phyloP scores from a whole-genome alignment of 2,888 invertebrate species.

The Phorcus lineatus region DNA sequence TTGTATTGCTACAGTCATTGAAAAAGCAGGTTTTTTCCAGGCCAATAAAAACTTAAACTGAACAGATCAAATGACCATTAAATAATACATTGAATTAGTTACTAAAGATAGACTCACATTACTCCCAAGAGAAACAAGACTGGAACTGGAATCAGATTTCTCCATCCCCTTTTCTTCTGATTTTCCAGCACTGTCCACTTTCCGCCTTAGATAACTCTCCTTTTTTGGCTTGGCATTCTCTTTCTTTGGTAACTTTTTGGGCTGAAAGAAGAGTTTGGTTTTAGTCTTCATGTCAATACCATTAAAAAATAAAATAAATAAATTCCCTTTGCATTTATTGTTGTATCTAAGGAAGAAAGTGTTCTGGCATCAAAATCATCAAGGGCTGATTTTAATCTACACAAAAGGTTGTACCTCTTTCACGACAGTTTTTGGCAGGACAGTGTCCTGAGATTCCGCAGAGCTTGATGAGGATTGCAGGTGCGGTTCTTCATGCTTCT shows the following conservation, averaged over 20 bases:
- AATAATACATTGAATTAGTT: too few species aligned
- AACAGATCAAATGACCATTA: too few species aligned
- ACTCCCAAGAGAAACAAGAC: constrained; percentile 46
- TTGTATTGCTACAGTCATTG: too few species aligned
- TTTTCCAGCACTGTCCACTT: not conserved
- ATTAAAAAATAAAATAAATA: too few species aligned
- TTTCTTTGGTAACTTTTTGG: not conserved
- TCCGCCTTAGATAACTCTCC: not conserved
- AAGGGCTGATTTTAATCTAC: not conserved
- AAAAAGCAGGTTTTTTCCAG: too few species aligned
- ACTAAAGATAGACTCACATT: not conserved
- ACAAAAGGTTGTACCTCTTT: not conserved
- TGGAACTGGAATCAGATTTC: constrained; percentile 46
- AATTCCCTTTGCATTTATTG: too few species aligned
- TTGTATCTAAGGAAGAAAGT: too few species aligned
- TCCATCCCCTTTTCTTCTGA: not conserved
- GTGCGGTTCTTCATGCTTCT: constrained; percentile 30
- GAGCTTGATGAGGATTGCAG: not conserved
- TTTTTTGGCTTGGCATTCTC: not conserved
- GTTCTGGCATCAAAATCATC: too few species aligned
- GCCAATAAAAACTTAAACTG: too few species aligned
- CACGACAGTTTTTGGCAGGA: not conserved
- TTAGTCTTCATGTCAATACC: not conserved
- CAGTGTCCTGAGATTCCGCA: not conserved
- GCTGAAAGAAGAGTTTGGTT: not conserved